A percentile compares a stretch with the other conserved stretches of the same genome.
Conservation (phyloP, 2,797 vertebrate species). For the Rachycentron canadum region DNA sequence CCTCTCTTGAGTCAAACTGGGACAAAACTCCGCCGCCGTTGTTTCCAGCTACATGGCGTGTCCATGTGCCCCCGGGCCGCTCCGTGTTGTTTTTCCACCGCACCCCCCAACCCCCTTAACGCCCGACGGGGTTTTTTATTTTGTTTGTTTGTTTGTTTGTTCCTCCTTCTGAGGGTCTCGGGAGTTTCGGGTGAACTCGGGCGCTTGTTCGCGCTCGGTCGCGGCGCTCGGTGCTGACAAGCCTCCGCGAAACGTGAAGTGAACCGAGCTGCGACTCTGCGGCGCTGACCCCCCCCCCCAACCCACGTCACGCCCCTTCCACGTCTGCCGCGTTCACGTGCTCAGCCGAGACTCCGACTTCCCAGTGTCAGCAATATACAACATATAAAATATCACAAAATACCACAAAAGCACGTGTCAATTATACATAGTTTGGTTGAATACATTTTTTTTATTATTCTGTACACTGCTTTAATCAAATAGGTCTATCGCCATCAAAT, state of each 20-base stretch:
- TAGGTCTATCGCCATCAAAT: background rate
- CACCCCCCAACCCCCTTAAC: no score
- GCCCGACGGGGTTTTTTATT: no score
- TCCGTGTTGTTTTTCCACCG: conserved; percentile 15
- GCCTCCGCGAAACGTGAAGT: conserved; percentile 22
- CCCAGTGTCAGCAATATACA: fast-evolving
- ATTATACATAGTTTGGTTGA: no score
- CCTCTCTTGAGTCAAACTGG: conserved; percentile 64
- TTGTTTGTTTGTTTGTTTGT: no score
- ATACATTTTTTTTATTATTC: no score
- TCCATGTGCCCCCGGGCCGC: conserved; percentile 64
- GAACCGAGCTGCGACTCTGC: conserved; percentile 28
- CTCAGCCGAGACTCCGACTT: conserved; percentile 19
- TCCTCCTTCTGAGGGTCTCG: no score
- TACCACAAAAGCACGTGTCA: no score
- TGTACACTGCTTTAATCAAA: no score
- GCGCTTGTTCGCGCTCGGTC: background rate
- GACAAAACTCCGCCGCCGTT: conserved; percentile 64
- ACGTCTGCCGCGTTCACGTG: conserved; percentile 65
- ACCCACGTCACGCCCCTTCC: conserved; percentile 71
- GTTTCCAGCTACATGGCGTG: conserved; percentile 77
- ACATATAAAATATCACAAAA: background rate
- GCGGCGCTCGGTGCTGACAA: background rate
- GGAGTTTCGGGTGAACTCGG: background rate
- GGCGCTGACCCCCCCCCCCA: conserved; percentile 53